Evolutionary conservation across 2,113 vertebrate genomes (phyloP).

Genomic region (Dipodomys ordii): DNA sequence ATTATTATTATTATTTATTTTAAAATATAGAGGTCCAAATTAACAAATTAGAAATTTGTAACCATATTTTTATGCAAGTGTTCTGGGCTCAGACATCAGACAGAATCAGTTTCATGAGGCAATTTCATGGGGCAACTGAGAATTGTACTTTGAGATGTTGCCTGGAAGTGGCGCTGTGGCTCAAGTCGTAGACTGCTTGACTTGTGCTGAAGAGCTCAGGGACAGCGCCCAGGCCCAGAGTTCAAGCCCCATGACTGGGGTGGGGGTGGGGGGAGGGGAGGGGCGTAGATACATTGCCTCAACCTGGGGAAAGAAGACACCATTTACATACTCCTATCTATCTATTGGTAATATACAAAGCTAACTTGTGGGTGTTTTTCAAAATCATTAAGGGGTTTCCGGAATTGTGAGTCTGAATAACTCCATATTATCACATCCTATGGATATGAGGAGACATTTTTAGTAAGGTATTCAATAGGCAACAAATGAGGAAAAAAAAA

Average conservation of each 20-base stretch:
- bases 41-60: not conserved
- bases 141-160: not conserved
- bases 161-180: not conserved
- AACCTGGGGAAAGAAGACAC: not conserved
- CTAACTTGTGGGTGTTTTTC: not conserved
- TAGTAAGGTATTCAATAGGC: not conserved
- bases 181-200: too few relatives aligned
- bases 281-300: not conserved
- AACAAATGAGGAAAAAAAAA: not conserved
- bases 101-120: not conserved
- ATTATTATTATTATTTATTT: not conserved
- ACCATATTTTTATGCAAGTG: not conserved
- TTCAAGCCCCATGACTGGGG: too few relatives aligned
- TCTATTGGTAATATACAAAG: not conserved
- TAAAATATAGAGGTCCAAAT: not conserved
- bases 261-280: too few relatives aligned
- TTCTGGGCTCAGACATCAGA: not conserved
- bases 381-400: not conserved
- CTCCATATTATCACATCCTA: not conserved
- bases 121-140: not conserved
- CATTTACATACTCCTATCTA: not conserved
- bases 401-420: constrained; percentile 14
- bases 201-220: too few relatives aligned
- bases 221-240: too few relatives aligned
- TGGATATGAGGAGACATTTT: not conserved